These are phyloP conservation scores for Linnaemya tessellans DNA, from an alignment of 2,888 invertebrate species.

Conservation along the genomic window DNA sequence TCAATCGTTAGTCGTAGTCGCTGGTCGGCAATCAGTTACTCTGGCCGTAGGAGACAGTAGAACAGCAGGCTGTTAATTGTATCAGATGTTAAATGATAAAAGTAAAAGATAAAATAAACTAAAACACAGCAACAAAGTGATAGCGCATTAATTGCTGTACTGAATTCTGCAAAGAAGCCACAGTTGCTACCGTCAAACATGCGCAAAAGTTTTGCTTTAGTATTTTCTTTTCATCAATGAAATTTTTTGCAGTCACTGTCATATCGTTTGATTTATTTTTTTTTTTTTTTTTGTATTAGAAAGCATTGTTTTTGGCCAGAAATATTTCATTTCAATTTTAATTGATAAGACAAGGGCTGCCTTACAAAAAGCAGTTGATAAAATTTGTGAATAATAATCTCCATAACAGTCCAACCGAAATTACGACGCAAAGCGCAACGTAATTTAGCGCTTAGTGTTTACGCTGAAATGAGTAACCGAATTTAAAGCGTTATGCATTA, in stretches of 20 bases:
- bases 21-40: slow-evolving; percentile 18
- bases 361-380: too few relatives aligned
- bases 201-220: slow-evolving; percentile 39
- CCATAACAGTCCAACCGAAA: too few relatives aligned
- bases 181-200: slow-evolving; percentile 56
- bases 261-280: not conserved
- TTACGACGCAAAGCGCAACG: too few relatives aligned
- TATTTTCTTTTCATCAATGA: slow-evolving; percentile 22
- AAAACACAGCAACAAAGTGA: slow-evolving; percentile 26
- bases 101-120: slow-evolving; percentile 31
- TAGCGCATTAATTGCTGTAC: slow-evolving; percentile 34
- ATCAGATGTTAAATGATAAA: slow-evolving; percentile 51
- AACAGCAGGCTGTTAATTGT: slow-evolving; percentile 58
- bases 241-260: slow-evolving; percentile 3
- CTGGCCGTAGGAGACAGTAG: slow-evolving; percentile 41
- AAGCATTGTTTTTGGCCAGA: not conserved
- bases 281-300: not conserved
- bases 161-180: not conserved
- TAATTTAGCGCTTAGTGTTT: too few relatives aligned
- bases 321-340: not conserved
- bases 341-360: not conserved
- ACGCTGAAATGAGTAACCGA: too few relatives aligned
- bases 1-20: slow-evolving; percentile 42
- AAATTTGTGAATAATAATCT: too few relatives aligned
- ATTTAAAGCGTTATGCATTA: too few relatives aligned